phyloP scores from a whole-genome alignment of 2,797 vertebrate species.

The Meriones psammophilus region DNA sequence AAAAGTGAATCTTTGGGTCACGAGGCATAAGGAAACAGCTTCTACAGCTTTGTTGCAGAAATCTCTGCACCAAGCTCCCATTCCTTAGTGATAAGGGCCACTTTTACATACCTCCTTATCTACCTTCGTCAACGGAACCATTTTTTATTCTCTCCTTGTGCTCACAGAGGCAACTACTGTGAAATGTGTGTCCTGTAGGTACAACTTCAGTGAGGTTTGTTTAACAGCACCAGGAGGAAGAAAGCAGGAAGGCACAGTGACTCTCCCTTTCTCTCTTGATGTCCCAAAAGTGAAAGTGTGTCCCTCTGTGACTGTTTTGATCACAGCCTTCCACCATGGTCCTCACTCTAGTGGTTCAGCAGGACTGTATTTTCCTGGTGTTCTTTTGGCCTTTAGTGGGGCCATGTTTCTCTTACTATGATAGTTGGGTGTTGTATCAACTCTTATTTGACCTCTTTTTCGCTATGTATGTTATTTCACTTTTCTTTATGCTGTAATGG shows the following conservation, averaged over 20 bases:
- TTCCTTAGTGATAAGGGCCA: neutral
- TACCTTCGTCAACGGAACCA: neutral
- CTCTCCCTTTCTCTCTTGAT: neutral
- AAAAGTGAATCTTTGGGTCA: constrained; percentile 52
- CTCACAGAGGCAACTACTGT: neutral
- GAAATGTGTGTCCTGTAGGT: neutral
- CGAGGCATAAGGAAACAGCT: neutral
- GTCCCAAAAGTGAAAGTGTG: neutral
- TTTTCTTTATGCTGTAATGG: neutral
- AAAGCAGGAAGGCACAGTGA: neutral
- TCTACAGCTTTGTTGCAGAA: neutral
- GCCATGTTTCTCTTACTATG: neutral
- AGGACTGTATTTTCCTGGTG: neutral
- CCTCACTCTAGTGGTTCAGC: neutral
- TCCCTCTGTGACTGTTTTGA: neutral
- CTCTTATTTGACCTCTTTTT: neutral
- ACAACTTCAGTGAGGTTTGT: neutral
- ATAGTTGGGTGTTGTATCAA: neutral
- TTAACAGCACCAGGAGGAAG: neutral
- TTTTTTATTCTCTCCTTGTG: neutral
- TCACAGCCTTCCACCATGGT: neutral
- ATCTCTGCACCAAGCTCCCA: neutral
- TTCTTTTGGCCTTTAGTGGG: neutral
- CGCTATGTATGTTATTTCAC: neutral
- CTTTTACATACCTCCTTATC: neutral